These are phyloP conservation scores for Parascotia fuliginaria DNA, from an alignment of 2,888 invertebrate species.

Conservation along the genomic window DNA sequence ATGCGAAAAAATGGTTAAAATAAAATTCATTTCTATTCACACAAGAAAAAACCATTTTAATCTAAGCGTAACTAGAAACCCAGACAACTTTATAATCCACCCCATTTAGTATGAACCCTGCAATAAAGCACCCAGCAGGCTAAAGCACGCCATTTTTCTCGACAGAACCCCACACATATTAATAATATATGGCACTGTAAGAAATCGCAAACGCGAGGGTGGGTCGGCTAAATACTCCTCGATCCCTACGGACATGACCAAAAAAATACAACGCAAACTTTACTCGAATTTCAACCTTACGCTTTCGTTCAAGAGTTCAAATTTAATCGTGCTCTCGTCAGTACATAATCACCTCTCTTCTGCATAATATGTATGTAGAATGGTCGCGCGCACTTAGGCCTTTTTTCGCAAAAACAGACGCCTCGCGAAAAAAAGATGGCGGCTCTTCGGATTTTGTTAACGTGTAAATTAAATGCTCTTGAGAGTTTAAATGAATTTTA, in stretches of 20 bases:
- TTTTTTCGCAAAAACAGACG: slow-evolving; percentile 76
- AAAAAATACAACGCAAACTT: slow-evolving; percentile 51
- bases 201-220: slow-evolving; percentile 78
- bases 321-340: slow-evolving; percentile 37
- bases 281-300: slow-evolving; percentile 47
- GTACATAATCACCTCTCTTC: slow-evolving; percentile 78
- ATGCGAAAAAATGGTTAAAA: too few relatives aligned
- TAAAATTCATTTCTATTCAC: background rate
- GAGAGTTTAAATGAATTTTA: slow-evolving; percentile 40
- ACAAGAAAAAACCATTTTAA: background rate
- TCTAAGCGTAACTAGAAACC: background rate
- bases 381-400: slow-evolving; percentile 75
- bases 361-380: slow-evolving; percentile 77
- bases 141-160: slow-evolving; percentile 70
- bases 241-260: slow-evolving; percentile 69
- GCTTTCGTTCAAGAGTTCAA: slow-evolving; percentile 36
- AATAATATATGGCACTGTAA: slow-evolving; percentile 82
- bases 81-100: slow-evolving; percentile 35
- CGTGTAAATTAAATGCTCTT: slow-evolving; percentile 51
- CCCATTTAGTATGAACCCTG: slow-evolving; percentile 40
- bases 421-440: slow-evolving; percentile 82
- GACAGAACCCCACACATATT: slow-evolving; percentile 70
- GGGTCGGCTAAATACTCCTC: slow-evolving; percentile 72
- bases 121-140: slow-evolving; percentile 66
- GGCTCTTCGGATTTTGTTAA: slow-evolving; percentile 51